These are phyloP conservation scores for Pangasius sanitwongsei DNA, from an alignment of 2,797 vertebrate species.

Conservation along the genomic window DNA sequence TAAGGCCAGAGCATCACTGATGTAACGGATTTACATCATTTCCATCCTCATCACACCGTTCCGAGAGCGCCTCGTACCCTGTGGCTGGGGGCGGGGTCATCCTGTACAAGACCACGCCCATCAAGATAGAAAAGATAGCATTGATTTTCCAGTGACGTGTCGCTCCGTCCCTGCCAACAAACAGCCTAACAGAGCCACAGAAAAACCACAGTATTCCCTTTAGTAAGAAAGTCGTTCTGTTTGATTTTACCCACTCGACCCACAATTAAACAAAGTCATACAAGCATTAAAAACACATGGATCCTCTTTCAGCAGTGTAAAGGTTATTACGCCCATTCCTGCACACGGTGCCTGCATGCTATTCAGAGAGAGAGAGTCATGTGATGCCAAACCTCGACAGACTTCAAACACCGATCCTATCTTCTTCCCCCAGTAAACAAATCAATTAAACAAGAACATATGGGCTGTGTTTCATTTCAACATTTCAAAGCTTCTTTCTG, in stretches of 20 bases:
- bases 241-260: neutral
- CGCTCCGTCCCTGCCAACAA: neutral
- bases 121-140: neutral
- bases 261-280: neutral
- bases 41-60: neutral
- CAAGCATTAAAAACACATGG: slow-evolving; percentile 33
- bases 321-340: slow-evolving; percentile 59
- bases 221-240: neutral
- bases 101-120: neutral
- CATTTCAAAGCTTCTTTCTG: slow-evolving; percentile 32
- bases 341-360: slow-evolving; percentile 64
- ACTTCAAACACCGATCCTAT: slow-evolving; percentile 20
- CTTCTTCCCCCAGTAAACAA: slow-evolving; percentile 42
- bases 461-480: slow-evolving; percentile 44
- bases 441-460: slow-evolving; percentile 38
- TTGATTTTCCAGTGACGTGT: neutral
- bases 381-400: slow-evolving; percentile 61
- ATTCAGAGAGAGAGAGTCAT: slow-evolving; percentile 60
- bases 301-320: slow-evolving; percentile 70
- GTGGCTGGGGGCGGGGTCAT: neutral
- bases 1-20: neutral
- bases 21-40: neutral
- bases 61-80: neutral
- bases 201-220: neutral
- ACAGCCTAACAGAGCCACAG: neutral